These are phyloP conservation scores for Drosophila mimica DNA, from an alignment of 2,888 invertebrate species.

Conservation along the genomic window DNA sequence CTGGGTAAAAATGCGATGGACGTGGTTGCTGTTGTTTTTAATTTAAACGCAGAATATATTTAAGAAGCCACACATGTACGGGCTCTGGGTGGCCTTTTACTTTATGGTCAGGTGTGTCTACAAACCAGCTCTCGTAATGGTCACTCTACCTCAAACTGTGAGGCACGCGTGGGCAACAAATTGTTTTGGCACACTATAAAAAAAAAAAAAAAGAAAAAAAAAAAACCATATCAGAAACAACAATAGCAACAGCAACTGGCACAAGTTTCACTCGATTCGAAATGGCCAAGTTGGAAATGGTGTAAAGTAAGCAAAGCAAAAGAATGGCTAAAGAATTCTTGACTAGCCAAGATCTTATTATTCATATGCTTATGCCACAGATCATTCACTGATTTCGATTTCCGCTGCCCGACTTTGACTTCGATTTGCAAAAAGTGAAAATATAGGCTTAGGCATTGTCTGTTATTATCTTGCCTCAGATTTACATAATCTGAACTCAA, in stretches of 20 bases:
- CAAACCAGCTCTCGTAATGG: conserved; percentile 30
- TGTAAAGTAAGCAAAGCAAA: conserved; percentile 9
- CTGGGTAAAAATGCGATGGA: conserved; percentile 38
- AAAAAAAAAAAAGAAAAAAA: not conserved
- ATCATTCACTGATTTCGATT: conserved; percentile 54
- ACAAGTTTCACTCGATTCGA: conserved; percentile 59
- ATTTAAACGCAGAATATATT: conserved; percentile 65
- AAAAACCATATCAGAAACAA: conserved; percentile 4
- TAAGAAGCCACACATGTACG: conserved; percentile 72
- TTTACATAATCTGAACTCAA: conserved; percentile 68
- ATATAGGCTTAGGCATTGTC: conserved; percentile 45
- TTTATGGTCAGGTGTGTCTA: conserved; percentile 45
- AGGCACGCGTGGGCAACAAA: conserved; percentile 58
- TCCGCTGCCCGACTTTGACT: conserved; percentile 55
- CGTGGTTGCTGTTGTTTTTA: conserved; percentile 35
- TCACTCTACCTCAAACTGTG: conserved; percentile 48
- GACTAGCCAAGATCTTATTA: conserved; percentile 30
- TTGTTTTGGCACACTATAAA: conserved; percentile 50
- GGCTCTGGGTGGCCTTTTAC: conserved; percentile 8
- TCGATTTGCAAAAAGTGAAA: conserved; percentile 73
- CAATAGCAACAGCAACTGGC: conserved; percentile 37
- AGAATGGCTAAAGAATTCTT: conserved; percentile 8
- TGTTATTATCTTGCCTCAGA: conserved; percentile 37
- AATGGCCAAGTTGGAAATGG: conserved; percentile 36
- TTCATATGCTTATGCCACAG: conserved; percentile 29